These are phyloP conservation scores for Hycleus phaleratus DNA, from an alignment of 1,140 invertebrate species.

Conservation along the genomic window DNA sequence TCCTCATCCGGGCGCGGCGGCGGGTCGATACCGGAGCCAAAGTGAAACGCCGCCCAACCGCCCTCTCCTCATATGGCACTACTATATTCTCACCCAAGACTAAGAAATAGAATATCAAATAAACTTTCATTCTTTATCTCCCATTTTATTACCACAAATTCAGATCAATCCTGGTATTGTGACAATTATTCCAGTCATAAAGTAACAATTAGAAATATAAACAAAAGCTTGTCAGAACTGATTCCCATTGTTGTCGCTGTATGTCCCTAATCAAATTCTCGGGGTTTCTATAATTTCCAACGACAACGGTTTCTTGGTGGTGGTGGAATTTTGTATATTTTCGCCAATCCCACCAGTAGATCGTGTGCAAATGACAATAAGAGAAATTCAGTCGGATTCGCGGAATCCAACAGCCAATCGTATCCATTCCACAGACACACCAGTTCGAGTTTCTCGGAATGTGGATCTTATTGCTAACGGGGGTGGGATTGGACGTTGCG, in stretches of 20 bases:
- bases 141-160: neutral
- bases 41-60: constrained; percentile 19
- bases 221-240: too few species aligned
- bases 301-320: neutral
- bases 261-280: too few species aligned
- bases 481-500: constrained; percentile 25
- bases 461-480: constrained; percentile 33
- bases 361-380: constrained; percentile 28
- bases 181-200: too few species aligned
- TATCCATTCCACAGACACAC: constrained; percentile 19
- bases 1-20: constrained; percentile 35
- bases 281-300: neutral
- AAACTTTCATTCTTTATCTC: neutral
- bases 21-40: constrained; percentile 28
- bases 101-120: too few species aligned
- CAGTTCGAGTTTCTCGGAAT: constrained; percentile 32
- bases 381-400: constrained; percentile 35
- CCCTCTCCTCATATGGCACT: constrained; percentile 27
- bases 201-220: too few species aligned
- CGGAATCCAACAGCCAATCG: constrained; percentile 29
- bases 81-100: constrained; percentile 22
- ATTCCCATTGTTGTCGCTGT: too few species aligned
- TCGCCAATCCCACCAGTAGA: neutral
- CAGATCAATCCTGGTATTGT: too few species aligned
- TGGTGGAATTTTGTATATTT: neutral